Base-by-base conservation (phyloP, 2,113 vertebrate species). In the Zapornia atra region DNA sequence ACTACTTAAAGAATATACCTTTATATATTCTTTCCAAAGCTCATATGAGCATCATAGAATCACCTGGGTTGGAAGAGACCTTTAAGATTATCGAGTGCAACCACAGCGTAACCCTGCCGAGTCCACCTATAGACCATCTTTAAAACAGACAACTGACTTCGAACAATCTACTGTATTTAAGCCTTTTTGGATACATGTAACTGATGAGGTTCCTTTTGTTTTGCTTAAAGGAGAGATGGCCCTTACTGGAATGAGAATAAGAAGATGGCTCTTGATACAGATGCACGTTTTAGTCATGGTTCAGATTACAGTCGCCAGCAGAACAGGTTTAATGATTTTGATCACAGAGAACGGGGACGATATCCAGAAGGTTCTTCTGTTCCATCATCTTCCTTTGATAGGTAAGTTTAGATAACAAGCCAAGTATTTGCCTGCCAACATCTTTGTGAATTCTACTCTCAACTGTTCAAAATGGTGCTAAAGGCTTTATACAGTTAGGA, bases 171-270 rank as follows among this genome's bases (percentile, higher is more conserved):
- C 42, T 84, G 53, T 1, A 0, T 75, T 75, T 78, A 81, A 38
- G 33, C 79, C 64, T 88, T 82, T 56, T 81, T 86, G 48, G 46
- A 25, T 81, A 8, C 14, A 2, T 33, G 21, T 75, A 87, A 72
- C 42, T 88, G 38, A 86, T n/a, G 44, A 76, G 26, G 3, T 26
- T 60, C 90, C 40, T 11, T 68, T 51, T 76, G 78, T 93, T 95
- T 94, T 70, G 78, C 54, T 92, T 94, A 10, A 97, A 99, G 99
- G 91, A 98, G 99, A 92, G 99, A 99, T 10, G 98, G 99, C 63
- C 96, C 98, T 11, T 99, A 99, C 92, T 99, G 99, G 99, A 99
- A 98, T 13, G 98, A 99, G 59, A 99, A 95, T 94, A 99, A 99
- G 97, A 99, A 99, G 97, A 98, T 99, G 88, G 97, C 98, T 91